These are phyloP conservation scores for Amblyjoppa fuscipennis DNA, from an alignment of 2,888 invertebrate species.

Conservation along the genomic window DNA sequence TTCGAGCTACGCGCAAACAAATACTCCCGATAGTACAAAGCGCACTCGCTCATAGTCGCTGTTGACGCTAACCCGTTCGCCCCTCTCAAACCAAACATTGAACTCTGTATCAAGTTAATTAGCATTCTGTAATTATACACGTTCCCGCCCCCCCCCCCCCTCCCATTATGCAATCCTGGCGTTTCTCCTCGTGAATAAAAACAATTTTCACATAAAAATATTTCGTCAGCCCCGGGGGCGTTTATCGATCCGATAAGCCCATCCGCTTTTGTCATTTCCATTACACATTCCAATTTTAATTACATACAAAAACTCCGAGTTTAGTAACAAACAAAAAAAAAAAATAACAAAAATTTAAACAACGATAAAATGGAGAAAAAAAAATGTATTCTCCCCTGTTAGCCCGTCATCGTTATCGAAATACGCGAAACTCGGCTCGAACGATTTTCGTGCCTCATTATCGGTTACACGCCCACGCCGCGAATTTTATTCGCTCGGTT, in stretches of 20 bases:
- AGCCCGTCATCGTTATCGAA: slow-evolving; percentile 40
- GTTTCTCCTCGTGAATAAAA: slow-evolving; percentile 50
- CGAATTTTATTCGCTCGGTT: background rate
- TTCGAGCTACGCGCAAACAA: slow-evolving; percentile 89
- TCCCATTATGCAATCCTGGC: background rate
- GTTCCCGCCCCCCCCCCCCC: background rate
- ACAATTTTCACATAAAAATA: slow-evolving; percentile 50
- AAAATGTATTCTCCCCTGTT: background rate
- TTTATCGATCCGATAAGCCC: background rate
- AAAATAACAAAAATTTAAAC: background rate
- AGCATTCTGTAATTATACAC: slow-evolving; percentile 59
- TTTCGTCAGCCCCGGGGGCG: slow-evolving; percentile 35
- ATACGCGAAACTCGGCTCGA: slow-evolving; percentile 35
- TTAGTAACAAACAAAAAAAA: background rate
- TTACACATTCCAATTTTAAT: background rate
- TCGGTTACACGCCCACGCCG: slow-evolving; percentile 7
- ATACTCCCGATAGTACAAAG: slow-evolving; percentile 88
- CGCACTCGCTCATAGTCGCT: slow-evolving; percentile 76
- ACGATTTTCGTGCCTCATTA: slow-evolving; percentile 48
- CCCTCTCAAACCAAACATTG: slow-evolving; percentile 61
- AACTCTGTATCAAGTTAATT: slow-evolving; percentile 69
- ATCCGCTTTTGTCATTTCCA: slow-evolving; percentile 20
- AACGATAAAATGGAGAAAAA: background rate
- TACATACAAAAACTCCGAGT: background rate
- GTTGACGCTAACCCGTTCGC: slow-evolving; percentile 66